These are phyloP conservation scores for Vireo altiloquus DNA, from an alignment of 2,113 vertebrate species.

Conservation along the genomic window DNA sequence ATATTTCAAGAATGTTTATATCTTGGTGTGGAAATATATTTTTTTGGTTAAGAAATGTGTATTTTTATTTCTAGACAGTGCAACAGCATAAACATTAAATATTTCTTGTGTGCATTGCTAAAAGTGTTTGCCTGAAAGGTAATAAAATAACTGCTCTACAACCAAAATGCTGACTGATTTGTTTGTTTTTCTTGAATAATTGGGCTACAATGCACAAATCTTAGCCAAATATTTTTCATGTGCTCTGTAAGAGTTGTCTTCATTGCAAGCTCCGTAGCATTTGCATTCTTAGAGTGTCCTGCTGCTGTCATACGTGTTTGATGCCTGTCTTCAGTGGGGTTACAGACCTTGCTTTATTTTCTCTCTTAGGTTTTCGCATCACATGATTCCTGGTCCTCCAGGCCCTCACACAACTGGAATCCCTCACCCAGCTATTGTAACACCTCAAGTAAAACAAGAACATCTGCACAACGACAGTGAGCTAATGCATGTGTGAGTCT, in stretches of 20 bases:
- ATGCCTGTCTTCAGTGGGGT: neutral
- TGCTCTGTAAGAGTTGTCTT: neutral
- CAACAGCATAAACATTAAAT: neutral
- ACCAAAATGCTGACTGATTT: neutral
- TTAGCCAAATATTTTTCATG: constrained; percentile 19
- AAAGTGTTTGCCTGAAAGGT: neutral
- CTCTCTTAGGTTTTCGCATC: constrained; percentile 91
- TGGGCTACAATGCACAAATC: neutral
- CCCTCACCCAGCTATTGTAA: constrained; percentile 98
- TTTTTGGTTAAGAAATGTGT: constrained; percentile 29
- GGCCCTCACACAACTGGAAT: constrained; percentile 97
- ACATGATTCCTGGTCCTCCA: constrained; percentile 96
- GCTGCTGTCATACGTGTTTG: neutral
- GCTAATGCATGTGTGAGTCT: constrained; percentile 96
- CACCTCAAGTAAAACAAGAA: constrained; percentile 98
- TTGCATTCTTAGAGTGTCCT: neutral
- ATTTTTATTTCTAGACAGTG: neutral
- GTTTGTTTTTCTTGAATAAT: neutral
- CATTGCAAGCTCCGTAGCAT: neutral
- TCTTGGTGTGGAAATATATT: neutral
- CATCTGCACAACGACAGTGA: constrained; percentile 90
- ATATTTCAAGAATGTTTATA: constrained; percentile 24
- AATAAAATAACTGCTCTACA: neutral
- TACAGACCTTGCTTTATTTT: constrained; percentile 30
- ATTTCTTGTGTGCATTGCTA: neutral